A percentile compares a stretch with the other conserved stretches of the same genome.
Conservation (phyloP, 2,888 invertebrate species). For the Diaprepes abbreviatus region DNA sequence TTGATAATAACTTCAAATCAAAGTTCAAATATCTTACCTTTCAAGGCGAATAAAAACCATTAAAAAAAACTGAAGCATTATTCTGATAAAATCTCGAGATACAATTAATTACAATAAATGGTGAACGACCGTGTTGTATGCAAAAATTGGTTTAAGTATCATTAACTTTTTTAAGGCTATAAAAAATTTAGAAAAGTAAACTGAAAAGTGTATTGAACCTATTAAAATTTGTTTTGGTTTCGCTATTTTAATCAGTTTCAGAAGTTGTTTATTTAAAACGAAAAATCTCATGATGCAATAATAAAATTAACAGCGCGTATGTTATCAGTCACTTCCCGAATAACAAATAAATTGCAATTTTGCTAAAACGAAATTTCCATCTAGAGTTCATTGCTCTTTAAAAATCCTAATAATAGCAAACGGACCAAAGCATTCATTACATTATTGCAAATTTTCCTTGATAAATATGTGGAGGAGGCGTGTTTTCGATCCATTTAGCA, state of each 20-base stretch:
- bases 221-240: background rate
- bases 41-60: too few relatives aligned
- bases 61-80: too few relatives aligned
- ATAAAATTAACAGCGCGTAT: conserved; percentile 4
- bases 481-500: conserved; percentile 41
- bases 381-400: conserved; percentile 42
- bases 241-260: background rate
- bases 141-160: too few relatives aligned
- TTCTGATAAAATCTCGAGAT: too few relatives aligned
- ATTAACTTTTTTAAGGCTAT: too few relatives aligned
- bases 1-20: too few relatives aligned
- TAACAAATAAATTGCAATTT: conserved; percentile 35
- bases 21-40: too few relatives aligned
- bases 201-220: too few relatives aligned
- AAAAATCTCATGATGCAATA: conserved; percentile 2
- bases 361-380: conserved; percentile 29
- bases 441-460: conserved; percentile 48
- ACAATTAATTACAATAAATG: too few relatives aligned
- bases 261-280: conserved; percentile 5
- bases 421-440: conserved; percentile 45
- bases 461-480: conserved; percentile 47
- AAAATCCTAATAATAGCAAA: conserved; percentile 45
- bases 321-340: conserved; percentile 16
- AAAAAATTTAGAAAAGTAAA: too few relatives aligned
- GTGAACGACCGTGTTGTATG: too few relatives aligned